Evolutionary conservation across 2,888 invertebrate species (phyloP).

Genomic region (Desoria tigrina): DNA sequence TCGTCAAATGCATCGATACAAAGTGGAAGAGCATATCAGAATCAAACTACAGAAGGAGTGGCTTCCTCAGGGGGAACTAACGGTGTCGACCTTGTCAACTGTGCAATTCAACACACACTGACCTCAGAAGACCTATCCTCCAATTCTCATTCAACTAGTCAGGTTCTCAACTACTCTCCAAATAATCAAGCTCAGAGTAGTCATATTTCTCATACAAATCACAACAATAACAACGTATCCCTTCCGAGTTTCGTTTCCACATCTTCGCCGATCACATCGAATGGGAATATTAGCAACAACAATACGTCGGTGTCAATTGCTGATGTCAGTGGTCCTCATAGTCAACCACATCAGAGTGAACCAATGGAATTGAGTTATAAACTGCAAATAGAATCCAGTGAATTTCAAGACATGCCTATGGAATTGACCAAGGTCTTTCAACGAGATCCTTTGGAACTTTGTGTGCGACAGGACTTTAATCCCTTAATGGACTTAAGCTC

Average conservation of each 20-base stretch:
- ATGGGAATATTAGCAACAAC: no score
- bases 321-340: not conserved
- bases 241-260: constrained; percentile 1
- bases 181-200: not conserved
- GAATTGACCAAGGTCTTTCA: constrained; percentile 52
- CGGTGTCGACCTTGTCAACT: constrained; percentile 36
- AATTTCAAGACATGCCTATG: constrained; percentile 53
- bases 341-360: constrained; percentile 42
- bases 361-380: constrained; percentile 53
- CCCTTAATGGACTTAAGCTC: constrained; percentile 50
- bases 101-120: constrained; percentile 38
- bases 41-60: not conserved
- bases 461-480: constrained; percentile 33
- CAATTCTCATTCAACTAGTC: not conserved
- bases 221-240: no score
- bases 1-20: not conserved
- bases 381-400: constrained; percentile 32
- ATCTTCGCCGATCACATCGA: constrained; percentile 1
- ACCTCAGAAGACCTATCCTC: constrained; percentile 18
- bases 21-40: not conserved
- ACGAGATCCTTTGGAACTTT: constrained; percentile 49
- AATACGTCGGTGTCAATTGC: not conserved
- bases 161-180: not conserved
- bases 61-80: not conserved
- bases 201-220: not conserved